Evolutionary conservation across 2,113 vertebrate genomes (phyloP), one percentile per base, ranked within the genome.

Genomic region (Corythornis vintsioides): DNA sequence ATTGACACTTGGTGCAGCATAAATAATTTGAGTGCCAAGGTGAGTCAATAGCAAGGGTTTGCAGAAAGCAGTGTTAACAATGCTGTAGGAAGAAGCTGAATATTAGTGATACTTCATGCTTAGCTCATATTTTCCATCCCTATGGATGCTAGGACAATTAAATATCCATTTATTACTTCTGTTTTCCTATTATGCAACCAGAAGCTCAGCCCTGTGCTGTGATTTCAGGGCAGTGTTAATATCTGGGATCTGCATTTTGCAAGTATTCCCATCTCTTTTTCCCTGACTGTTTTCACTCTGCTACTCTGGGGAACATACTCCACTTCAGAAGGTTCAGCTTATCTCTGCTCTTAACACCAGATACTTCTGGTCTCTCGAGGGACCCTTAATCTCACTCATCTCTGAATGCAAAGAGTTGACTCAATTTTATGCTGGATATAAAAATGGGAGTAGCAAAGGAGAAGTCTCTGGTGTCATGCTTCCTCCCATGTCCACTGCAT

Each of bases 311-410:
- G 26, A 57, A 76, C 21, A 52, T 2, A 26, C 59, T 18, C 77
- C 64, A 38, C 6, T 67, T 64, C 38, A 59, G 75, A n/a, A 43
- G 43, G 29, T 55, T 64, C 55, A 64, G 14, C 11, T 87, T 63
- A 9, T 24, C 60, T 69, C 31, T 53, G 13, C 18, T 28, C 14
- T 28, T 52, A 55, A 61, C 43, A 33, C 15, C 0, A 0, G 10
- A 20, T 21, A 19, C n/a, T 69, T 31, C n/a, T 75, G 20, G 19
- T 63, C 15, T 47, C 59, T 38, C 14, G 66, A 69, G 56, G 26
- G 13, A 52, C 12, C 42, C 42, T 47, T 31, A 5, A 25, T n/a
- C 43, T 43, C 0, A 0, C n/a, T 17, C 33, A 43, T 42, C 13
- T 10, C 29, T 38, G 33, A 77, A 26, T 3, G 17, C 42, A 63